These are phyloP conservation scores for Antechinus flavipes DNA, from an alignment of 2,113 vertebrate genomes.

Conservation along the genomic window DNA sequence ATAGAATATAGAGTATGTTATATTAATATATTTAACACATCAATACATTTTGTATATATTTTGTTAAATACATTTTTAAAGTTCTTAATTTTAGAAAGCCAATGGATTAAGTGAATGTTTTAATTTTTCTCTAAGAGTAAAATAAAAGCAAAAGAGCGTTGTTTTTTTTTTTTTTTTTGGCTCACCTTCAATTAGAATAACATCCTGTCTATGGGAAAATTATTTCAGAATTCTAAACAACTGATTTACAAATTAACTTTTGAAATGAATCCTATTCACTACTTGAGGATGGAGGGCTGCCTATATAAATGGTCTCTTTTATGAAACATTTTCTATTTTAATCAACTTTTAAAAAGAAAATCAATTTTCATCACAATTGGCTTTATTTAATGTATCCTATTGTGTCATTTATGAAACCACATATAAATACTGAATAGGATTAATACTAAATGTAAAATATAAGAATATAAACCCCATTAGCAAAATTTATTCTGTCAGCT, in stretches of 20 bases:
- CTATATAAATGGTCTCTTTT: neutral
- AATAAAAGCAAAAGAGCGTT: neutral
- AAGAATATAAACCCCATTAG: conserved; percentile 58
- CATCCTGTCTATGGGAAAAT: neutral
- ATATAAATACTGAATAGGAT: conserved; percentile 49
- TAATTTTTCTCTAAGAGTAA: neutral
- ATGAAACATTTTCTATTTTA: conserved; percentile 18
- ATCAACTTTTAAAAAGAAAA: conserved; percentile 44
- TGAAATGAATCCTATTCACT: neutral
- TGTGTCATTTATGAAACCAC: conserved; percentile 33
- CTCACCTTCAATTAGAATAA: neutral
- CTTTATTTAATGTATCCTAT: conserved; percentile 45
- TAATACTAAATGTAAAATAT: conserved; percentile 60
- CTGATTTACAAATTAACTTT: neutral
- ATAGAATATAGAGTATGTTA: neutral
- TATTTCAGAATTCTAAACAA: neutral
- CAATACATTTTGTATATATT: neutral
- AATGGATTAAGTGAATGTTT: neutral
- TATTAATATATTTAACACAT: neutral
- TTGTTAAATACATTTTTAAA: neutral
- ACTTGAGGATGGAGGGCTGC: neutral
- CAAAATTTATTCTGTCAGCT: conserved; percentile 63
- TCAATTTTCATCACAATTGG: conserved; percentile 39
- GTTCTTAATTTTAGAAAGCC: neutral
- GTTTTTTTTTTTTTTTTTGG: neutral